Conservation (phyloP, 1,140 invertebrate species). For the Pseudobourletiella spinata region DNA sequence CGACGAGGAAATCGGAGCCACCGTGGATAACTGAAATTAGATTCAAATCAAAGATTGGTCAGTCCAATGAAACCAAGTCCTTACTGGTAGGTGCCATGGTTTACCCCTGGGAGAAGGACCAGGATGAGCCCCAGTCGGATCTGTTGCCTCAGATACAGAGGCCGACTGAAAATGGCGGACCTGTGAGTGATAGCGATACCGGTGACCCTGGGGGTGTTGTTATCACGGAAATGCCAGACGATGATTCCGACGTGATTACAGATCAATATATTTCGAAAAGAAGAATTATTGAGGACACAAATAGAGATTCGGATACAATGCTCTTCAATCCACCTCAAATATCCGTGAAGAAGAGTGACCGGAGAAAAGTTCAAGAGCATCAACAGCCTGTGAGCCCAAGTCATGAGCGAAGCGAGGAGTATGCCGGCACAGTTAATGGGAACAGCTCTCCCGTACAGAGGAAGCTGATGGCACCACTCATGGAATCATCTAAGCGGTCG, state of each 20-base stretch:
- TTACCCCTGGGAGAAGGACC: conserved; percentile 30
- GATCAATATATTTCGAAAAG: neutral
- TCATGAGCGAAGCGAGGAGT: too few species aligned
- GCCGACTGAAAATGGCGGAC: neutral
- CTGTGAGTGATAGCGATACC: neutral
- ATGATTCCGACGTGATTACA: neutral
- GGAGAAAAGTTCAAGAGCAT: neutral
- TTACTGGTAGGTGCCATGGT: conserved; percentile 26
- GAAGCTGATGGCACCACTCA: neutral
- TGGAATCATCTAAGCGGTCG: neutral
- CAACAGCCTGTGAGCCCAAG: too few species aligned
- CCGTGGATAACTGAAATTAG: conserved; percentile 33
- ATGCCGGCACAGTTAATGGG: too few species aligned
- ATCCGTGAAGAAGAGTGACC: too few species aligned
- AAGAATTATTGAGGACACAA: conserved; percentile 9
- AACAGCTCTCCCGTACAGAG: too few species aligned
- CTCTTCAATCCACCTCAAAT: conserved; percentile 14
- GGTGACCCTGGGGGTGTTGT: neutral
- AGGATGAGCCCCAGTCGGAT: too few species aligned
- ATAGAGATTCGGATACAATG: conserved; percentile 14
- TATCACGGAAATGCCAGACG: neutral
- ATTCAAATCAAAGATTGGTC: conserved; percentile 15
- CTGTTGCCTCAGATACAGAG: neutral
- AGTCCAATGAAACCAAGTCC: conserved; percentile 13
- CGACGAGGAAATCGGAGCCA: conserved; percentile 18